Evolutionary conservation across 2,113 vertebrate species (phyloP), one percentile per base, ranked within the genome.

Genomic region (Egretta garzetta): DNA sequence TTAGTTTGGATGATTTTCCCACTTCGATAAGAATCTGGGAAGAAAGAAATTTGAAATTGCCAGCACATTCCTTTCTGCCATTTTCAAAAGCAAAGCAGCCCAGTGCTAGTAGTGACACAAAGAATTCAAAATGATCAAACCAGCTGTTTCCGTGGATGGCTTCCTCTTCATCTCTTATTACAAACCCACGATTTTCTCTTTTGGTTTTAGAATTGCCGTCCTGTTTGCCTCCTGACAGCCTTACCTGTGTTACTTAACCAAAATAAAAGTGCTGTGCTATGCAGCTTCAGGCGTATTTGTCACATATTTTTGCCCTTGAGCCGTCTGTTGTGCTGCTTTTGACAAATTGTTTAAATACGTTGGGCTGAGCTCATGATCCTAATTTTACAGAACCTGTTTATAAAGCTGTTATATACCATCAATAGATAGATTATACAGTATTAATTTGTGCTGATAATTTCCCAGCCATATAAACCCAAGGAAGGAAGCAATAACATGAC

Each of bases 1-100:
- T 86, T 88, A 96, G 67, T 95, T 83, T 92, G 92, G 90, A 82
- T 59, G 59, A 66, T 96, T 95, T 94, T 93, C 73, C 74, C 49
- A 37, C 66, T 96, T 96, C 0, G 96, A 97, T 96, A 97, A 96
- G 86, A 85, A 96, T 96, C 96, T 89, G 62, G 70, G 67, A 72
- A 90, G 70, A 71, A 89, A 95, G 43, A 84, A 75, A 75, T 23
- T 47, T 66, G 66, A 84, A 95, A 84, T 95, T 95, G 90, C 94
- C 88, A 88, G 94, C 93, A 95, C 94, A 95, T 96, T 96, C 93
- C 91, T 91, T 96, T 97, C 86, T 91, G 91, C 91, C 91, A 93
- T 96, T 93, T 96, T 89, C 94, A 85, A 73, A 91, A 95, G 93
- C 60, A 96, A 96, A 87, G 74, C 92, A 93, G 77, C 71, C 55